These are phyloP conservation scores for Hyalella azteca DNA, from an alignment of 2,888 invertebrate genomes.

Conservation along the genomic window DNA sequence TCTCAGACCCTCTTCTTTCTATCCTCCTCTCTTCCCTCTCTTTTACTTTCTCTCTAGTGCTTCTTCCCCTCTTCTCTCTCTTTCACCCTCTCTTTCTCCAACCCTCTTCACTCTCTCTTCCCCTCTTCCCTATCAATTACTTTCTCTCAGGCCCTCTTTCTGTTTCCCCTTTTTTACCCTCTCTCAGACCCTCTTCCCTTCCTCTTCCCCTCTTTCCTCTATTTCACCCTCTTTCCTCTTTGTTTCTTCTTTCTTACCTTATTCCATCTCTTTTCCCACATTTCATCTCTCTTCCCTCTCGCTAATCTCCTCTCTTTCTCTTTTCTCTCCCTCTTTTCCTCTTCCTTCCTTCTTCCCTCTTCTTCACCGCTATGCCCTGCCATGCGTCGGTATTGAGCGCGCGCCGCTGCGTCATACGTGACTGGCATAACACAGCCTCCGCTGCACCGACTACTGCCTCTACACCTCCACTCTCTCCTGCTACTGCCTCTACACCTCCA, in stretches of 20 bases:
- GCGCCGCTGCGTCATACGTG: conserved; percentile 7
- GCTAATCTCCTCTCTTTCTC: neutral
- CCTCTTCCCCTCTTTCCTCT: neutral
- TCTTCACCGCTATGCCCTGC: neutral
- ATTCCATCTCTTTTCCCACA: neutral
- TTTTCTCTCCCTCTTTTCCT: neutral
- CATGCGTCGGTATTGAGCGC: conserved; percentile 24
- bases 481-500: neutral
- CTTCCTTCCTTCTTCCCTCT: neutral
- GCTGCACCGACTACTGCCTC: neutral
- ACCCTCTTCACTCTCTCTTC: too few relatives aligned
- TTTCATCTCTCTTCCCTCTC: neutral
- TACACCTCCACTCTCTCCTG: neutral
- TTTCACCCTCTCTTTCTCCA: too few relatives aligned
- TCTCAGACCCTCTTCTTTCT: too few relatives aligned
- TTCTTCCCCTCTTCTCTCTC: too few relatives aligned
- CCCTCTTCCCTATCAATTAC: too few relatives aligned
- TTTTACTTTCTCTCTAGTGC: too few relatives aligned
- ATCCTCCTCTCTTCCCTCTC: too few relatives aligned
- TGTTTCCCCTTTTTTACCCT: neutral
- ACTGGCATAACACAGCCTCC: conserved; percentile 12
- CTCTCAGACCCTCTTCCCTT: neutral
- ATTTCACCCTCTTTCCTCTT: neutral
- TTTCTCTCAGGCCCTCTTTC: too few relatives aligned
- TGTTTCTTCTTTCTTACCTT: neutral